Percentiles rank a stretch among this genome's conserved stretches.
phyloP scores from a whole-genome alignment of 2,113 vertebrate genomes.

The Rhagologus leucostigma region DNA sequence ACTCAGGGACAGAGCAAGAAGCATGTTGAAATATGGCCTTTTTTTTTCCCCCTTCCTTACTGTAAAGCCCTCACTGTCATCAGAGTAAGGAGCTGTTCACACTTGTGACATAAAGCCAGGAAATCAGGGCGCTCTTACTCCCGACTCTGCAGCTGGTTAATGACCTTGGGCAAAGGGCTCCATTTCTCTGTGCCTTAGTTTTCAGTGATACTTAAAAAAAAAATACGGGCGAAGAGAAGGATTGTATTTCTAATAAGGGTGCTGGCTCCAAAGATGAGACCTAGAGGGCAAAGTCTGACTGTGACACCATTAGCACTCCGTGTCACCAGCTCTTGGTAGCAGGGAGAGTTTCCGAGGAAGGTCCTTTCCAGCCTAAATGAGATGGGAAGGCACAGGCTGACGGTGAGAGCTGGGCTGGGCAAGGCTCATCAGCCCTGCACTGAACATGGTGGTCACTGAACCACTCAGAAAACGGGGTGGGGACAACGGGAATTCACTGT shows the following conservation, averaged over 20 bases:
- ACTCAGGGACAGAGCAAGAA: slow-evolving; percentile 21
- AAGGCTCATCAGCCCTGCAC: not conserved
- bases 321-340: not conserved
- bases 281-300: not conserved
- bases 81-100: slow-evolving; percentile 9
- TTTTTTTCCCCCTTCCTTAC: not conserved
- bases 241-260: not conserved
- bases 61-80: slow-evolving; percentile 27
- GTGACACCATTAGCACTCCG: not conserved
- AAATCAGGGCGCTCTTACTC: not conserved
- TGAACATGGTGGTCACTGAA: accelerated
- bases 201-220: not conserved
- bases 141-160: not conserved
- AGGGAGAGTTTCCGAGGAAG: not conserved
- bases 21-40: slow-evolving; percentile 18
- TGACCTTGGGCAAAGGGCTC: slow-evolving; percentile 26
- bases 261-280: not conserved
- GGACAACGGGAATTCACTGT: not conserved
- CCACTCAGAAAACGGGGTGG: accelerated
- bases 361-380: not conserved
- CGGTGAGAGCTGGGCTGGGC: not conserved
- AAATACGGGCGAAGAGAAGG: not conserved
- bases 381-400: not conserved
- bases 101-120: slow-evolving; percentile 13
- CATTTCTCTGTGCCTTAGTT: not conserved